A percentile compares a stretch with the other conserved stretches of the same genome.
phyloP scores from a whole-genome alignment of 2,888 invertebrate species.

The Lasioglossum calceatum region DNA sequence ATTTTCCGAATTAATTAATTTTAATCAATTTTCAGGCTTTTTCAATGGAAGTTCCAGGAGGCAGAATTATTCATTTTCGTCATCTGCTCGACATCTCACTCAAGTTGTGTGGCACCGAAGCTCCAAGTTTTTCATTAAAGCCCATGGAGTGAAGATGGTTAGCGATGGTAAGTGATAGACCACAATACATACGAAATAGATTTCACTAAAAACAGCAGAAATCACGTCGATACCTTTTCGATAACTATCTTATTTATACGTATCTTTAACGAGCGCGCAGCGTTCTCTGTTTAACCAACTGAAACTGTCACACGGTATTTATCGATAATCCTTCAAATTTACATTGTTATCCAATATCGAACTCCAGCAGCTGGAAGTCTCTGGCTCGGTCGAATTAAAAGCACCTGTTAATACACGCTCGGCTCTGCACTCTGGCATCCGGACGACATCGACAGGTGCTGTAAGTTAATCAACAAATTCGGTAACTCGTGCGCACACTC shows the following conservation, averaged over 20 bases:
- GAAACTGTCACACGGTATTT: constrained; percentile 41
- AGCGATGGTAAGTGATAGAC: too few relatives aligned
- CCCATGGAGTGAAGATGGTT: too few relatives aligned
- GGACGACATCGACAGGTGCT: constrained; percentile 63
- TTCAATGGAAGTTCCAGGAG: too few relatives aligned
- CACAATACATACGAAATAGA: background rate
- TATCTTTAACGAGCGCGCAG: background rate
- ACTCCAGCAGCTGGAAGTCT: constrained; percentile 50
- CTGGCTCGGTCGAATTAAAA: constrained; percentile 51
- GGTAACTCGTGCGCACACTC: constrained; percentile 60
- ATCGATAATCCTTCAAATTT: constrained; percentile 56
- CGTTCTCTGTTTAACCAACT: constrained; percentile 35
- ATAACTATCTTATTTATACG: background rate
- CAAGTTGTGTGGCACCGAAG: too few relatives aligned
- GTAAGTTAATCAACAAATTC: constrained; percentile 72
- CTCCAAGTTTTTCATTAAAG: too few relatives aligned
- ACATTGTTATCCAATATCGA: constrained; percentile 48
- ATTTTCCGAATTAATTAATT: too few relatives aligned
- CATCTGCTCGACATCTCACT: too few relatives aligned
- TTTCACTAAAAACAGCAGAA: background rate
- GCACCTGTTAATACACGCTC: constrained; percentile 70
- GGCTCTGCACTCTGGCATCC: constrained; percentile 55
- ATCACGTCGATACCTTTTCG: background rate
- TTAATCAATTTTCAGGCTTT: too few relatives aligned
- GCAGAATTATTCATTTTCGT: too few relatives aligned